These are phyloP conservation scores for Umimayanthus chanpuru DNA, from an alignment of 92 coral and sea anemone species.

Conservation along the genomic window DNA sequence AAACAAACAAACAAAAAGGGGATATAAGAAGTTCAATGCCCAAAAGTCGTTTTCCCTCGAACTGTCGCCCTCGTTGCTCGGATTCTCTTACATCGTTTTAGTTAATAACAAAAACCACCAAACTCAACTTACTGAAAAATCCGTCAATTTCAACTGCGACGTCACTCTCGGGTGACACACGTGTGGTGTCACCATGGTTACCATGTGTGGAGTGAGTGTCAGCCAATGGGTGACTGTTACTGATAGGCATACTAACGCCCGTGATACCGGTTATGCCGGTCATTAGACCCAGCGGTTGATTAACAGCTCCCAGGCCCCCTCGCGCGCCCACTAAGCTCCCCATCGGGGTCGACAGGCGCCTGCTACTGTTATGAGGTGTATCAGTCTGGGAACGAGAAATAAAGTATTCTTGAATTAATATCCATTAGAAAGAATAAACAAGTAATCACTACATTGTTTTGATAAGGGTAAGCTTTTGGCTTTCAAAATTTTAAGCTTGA, in stretches of 20 bases:
- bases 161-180: conserved; percentile 77
- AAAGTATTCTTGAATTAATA: too few relatives aligned
- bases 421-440: too few relatives aligned
- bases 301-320: conserved; percentile 70
- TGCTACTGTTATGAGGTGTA: conserved; percentile 51
- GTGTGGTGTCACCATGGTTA: conserved; percentile 70
- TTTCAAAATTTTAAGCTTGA: too few relatives aligned
- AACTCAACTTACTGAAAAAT: conserved; percentile 52
- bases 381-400: conserved; percentile 55
- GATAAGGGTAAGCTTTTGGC: too few relatives aligned
- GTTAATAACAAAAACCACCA: too few relatives aligned
- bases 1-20: too few relatives aligned
- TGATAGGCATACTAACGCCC: conserved; percentile 94
- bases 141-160: conserved; percentile 67
- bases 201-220: conserved; percentile 64
- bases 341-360: conserved; percentile 86
- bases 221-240: conserved; percentile 77
- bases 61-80: too few relatives aligned
- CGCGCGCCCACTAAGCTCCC: conserved; percentile 50
- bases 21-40: too few relatives aligned
- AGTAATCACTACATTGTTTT: too few relatives aligned
- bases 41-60: too few relatives aligned
- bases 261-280: conserved; percentile 82
- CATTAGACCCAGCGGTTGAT: conserved; percentile 76
- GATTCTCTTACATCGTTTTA: neutral